Evolutionary conservation across 2,888 invertebrate genomes (phyloP).

Genomic region (Punctoribates punctum): DNA sequence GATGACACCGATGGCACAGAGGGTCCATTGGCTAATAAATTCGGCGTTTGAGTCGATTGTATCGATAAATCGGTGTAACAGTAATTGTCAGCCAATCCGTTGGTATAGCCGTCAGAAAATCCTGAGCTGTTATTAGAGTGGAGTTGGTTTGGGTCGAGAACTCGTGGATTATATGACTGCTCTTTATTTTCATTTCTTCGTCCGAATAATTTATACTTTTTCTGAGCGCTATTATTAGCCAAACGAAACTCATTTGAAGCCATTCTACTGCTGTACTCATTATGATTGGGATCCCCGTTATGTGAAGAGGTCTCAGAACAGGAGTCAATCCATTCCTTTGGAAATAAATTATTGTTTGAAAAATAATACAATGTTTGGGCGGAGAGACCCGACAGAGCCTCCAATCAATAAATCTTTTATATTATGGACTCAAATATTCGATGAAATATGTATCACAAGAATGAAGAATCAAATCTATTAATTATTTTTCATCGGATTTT

Average conservation of each 20-base stretch:
- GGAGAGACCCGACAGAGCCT: background rate
- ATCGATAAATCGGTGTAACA: background rate
- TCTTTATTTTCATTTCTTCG: slow-evolving; percentile 37
- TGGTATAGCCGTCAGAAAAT: slow-evolving; percentile 2
- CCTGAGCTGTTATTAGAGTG: slow-evolving; percentile 1
- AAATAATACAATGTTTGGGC: slow-evolving; percentile 3
- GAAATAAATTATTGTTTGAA: background rate
- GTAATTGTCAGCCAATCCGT: slow-evolving; percentile 25
- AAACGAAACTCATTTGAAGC: slow-evolving; percentile 12
- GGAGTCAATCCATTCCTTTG: slow-evolving; percentile 44
- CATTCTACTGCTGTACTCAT: slow-evolving; percentile 3
- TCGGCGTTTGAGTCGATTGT: slow-evolving; percentile 6
- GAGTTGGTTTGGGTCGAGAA: slow-evolving; percentile 3
- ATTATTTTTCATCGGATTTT: too few species aligned
- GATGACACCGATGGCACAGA: slow-evolving; percentile 51
- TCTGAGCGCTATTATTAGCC: slow-evolving; percentile 42
- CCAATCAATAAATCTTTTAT: too few species aligned
- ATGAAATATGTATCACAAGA: too few species aligned
- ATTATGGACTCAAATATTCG: too few species aligned
- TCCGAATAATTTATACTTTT: slow-evolving; percentile 46
- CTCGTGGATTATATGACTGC: background rate
- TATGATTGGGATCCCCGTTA: slow-evolving; percentile 40
- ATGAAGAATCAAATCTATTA: too few species aligned
- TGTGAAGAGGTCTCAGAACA: slow-evolving; percentile 46
- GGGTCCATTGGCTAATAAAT: background rate